Base-by-base conservation (phyloP, 2,888 invertebrate genomes). In the Erebia epiphron region DNA sequence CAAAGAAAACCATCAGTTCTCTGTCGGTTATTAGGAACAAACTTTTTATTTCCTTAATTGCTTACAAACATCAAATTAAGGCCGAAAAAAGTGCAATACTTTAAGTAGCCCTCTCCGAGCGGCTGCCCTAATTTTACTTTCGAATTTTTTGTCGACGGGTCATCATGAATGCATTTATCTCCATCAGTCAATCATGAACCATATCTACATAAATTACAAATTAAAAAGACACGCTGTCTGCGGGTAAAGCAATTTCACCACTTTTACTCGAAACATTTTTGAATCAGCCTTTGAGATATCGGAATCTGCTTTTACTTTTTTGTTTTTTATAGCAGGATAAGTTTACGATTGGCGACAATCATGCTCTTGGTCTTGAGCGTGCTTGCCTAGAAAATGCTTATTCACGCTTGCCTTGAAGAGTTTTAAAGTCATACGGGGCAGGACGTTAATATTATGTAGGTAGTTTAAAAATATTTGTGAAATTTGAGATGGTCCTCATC, bases 131-230 rank as follows among this genome's bases (percentile, higher is more conserved):
- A 89, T 88, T 90, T 86, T 82, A 76, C 78, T 75, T 81, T 84
- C 83, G 76, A 78, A 75, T 83, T 86, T 79, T 83, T 81, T 80
- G 73, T 75, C 77, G 75, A 76, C 79, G 77, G 83, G 83, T 84
- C 86, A 83, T 82, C 80, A 77, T 58, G 76, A 75, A 78, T 80
- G 77, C 85, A 89, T 91, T 91, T 89, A 89, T 90, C 87, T 86
- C 83, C 88, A 87, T 89, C 88, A 87, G 79, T 77, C 75, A 70
- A 76, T 76, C 75, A 70, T 75, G 75, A 69, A 74, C 76, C 75
- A 70, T 75, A 77, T 76, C 73, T 73, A 69, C 68, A 74, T 49
- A 67, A 63, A 72, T 67, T 50, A 21, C 52, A 62, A 57, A 69
- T 72, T 60, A 69, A 61, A 67, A 67, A 67, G 60, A 43, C 67